Conservation (phyloP, 1,140 invertebrate genomes). For the Euwallacea similis region DNA sequence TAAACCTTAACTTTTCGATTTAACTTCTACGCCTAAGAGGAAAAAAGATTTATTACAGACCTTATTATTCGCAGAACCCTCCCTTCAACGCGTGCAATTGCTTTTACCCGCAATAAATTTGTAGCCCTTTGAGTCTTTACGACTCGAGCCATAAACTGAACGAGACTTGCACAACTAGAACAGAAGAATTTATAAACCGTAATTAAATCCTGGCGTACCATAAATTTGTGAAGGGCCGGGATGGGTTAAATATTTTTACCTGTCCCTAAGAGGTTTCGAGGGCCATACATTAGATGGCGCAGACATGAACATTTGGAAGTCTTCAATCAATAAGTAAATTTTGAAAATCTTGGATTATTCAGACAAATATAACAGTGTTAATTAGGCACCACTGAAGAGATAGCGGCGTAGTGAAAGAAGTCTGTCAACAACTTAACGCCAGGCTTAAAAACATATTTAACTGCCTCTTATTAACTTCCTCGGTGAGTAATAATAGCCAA, state of each 20-base stretch:
- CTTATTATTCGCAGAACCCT: no score
- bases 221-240: conserved; percentile 14
- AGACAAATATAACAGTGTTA: background rate
- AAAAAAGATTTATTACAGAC: no score
- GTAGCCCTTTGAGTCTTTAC: background rate
- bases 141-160: background rate
- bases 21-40: no score
- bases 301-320: background rate
- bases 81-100: no score
- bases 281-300: background rate
- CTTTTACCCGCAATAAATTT: conserved; percentile 15
- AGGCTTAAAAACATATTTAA: conserved; percentile 15
- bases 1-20: no score
- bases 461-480: conserved; percentile 20
- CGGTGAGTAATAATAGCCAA: conserved; percentile 15
- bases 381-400: background rate
- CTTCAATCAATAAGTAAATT: background rate
- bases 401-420: background rate
- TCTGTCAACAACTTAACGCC: conserved; percentile 12
- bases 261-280: conserved; percentile 4
- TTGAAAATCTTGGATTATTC: background rate
- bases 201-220: conserved; percentile 10
- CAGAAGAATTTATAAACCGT: conserved; percentile 3
- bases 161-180: conserved; percentile 3
- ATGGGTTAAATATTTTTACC: conserved; percentile 14